These are phyloP conservation scores for Epiperipatus broadwayi DNA, from an alignment of 2,888 invertebrate species.

Conservation along the genomic window DNA sequence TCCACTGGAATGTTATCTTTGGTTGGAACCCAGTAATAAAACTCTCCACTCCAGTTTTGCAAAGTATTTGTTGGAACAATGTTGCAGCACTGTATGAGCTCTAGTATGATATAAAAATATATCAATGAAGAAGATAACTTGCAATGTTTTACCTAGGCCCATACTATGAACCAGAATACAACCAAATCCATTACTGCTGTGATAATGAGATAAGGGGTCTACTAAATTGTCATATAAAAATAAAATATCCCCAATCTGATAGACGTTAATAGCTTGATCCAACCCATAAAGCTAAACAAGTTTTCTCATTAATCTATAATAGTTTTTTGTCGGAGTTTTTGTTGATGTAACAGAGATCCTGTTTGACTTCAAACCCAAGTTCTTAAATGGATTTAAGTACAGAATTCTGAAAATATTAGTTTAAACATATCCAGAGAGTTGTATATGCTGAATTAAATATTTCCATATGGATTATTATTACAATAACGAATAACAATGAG, in stretches of 20 bases:
- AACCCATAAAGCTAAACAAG: too few relatives aligned
- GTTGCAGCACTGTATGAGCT: conserved; percentile 69
- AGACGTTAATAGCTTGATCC: too few relatives aligned
- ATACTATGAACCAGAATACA: conserved; percentile 96
- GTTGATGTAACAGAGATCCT: too few relatives aligned
- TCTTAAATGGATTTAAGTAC: too few relatives aligned
- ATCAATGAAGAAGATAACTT: conserved; percentile 84
- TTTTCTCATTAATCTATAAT: too few relatives aligned
- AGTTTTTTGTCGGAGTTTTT: too few relatives aligned
- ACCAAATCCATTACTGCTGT: conserved; percentile 71
- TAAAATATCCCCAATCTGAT: conserved; percentile 72
- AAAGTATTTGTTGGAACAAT: conserved; percentile 97
- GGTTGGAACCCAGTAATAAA: conserved; percentile 82
- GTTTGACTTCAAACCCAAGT: too few relatives aligned
- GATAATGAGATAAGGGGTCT: conserved; percentile 71
- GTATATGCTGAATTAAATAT: too few relatives aligned
- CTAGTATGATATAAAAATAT: conserved; percentile 75
- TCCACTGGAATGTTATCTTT: conserved; percentile 14
- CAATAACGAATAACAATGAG: too few relatives aligned
- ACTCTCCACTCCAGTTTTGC: conserved; percentile 93
- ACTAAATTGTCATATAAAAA: conserved; percentile 93
- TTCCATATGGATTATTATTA: too few relatives aligned
- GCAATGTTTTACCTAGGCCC: conserved; percentile 95
- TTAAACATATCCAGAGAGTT: too few relatives aligned
- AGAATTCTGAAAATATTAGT: too few relatives aligned